Conservation (phyloP, 2,797 vertebrate species). For the Petrocephalus schoutedeni region DNA sequence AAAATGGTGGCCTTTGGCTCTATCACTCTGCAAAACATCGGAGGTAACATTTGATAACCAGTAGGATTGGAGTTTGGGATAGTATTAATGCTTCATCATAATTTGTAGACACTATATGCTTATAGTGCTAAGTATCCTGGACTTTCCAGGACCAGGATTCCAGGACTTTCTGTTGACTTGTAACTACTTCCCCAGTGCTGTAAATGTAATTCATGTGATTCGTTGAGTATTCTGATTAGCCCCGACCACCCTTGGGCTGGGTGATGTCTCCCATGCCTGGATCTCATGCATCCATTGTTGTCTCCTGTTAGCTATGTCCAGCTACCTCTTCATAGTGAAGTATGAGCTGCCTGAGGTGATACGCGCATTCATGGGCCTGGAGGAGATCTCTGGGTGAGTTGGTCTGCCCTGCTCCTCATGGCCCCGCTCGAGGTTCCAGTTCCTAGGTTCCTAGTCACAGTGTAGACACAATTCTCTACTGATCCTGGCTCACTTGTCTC, state of each 20-base stretch:
- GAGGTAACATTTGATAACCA: constrained; percentile 66
- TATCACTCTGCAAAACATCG: constrained; percentile 92
- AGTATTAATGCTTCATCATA: background rate
- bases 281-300: background rate
- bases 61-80: background rate
- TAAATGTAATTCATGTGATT: background rate
- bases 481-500: background rate
- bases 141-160: no score
- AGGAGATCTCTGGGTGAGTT: constrained; percentile 81
- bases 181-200: no score
- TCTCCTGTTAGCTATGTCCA: constrained; percentile 82
- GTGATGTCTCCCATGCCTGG: background rate
- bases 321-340: constrained; percentile 98
- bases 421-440: background rate
- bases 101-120: background rate
- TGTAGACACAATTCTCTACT: background rate
- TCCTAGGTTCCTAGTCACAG: background rate
- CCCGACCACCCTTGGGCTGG: background rate
- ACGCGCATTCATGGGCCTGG: constrained; percentile 76
- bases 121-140: background rate
- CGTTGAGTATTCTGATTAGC: background rate
- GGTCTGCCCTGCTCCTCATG: background rate
- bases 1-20: constrained; percentile 84
- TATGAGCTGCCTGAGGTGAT: constrained; percentile 97
- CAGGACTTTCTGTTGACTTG: no score